Conservation (phyloP, 2,888 invertebrate species). For the Syritta pipiens region DNA sequence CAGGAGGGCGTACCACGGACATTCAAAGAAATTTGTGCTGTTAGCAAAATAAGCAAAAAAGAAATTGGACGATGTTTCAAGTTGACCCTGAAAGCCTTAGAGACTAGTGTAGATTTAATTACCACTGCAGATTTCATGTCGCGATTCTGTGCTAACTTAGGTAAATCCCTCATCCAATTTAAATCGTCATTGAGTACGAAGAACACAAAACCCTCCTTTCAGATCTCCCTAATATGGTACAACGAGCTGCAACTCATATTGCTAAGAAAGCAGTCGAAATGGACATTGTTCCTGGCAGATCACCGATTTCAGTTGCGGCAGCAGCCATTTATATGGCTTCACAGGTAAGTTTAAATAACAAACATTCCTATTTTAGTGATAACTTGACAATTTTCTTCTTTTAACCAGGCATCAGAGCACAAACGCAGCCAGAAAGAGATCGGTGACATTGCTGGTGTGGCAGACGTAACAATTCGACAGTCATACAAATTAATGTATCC, state of each 20-base stretch:
- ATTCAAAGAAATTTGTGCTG: conserved; percentile 99
- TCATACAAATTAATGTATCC: conserved; percentile 99
- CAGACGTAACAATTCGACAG: conserved; percentile 98
- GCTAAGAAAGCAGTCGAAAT: conserved; percentile 97
- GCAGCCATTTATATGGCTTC: conserved; percentile 99
- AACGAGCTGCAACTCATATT: conserved; percentile 96
- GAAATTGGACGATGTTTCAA: conserved; percentile 99
- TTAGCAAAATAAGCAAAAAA: conserved; percentile 99
- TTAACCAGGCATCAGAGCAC: conserved; percentile 89
- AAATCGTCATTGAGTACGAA: neutral
- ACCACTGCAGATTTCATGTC: conserved; percentile 99
- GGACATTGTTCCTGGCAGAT: conserved; percentile 98
- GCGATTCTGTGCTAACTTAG: conserved; percentile 97
- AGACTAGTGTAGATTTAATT: conserved; percentile 97
- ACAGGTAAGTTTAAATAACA: conserved; percentile 82
- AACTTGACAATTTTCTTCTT: neutral
- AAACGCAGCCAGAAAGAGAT: conserved; percentile 99
- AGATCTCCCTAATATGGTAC: conserved; percentile 90
- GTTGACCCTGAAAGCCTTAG: conserved; percentile 95
- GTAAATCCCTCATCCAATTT: conserved; percentile 73
- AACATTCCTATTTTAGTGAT: neutral
- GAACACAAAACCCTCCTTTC: conserved; percentile 14
- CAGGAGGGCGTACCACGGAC: conserved; percentile 99
- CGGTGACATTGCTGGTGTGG: conserved; percentile 98
- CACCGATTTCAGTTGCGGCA: conserved; percentile 99